Percentiles rank a stretch among this genome's conserved stretches.
Evolutionary conservation across 53 echinoderm and acorn worm species (phyloP).

Genomic region (Holothuria leucospilota): DNA sequence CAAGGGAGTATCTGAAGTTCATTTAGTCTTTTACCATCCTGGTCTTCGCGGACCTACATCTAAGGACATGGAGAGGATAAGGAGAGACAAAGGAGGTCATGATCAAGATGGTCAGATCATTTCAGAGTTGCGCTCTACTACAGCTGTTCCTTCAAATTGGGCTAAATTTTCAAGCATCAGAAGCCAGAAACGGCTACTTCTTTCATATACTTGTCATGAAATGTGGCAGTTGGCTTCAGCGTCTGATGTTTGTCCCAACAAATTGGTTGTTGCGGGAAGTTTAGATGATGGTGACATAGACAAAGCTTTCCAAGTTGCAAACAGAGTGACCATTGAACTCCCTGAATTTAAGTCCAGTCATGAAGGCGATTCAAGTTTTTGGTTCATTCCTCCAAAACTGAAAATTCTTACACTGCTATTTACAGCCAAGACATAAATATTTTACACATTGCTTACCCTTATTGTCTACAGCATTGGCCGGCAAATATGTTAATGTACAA

Average conservation of each 20-base stretch:
- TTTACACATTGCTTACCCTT: conserved; percentile 56
- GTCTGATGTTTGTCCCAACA: not conserved
- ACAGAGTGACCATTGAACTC: not conserved
- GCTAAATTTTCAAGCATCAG: not conserved
- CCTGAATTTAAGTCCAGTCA: conserved; percentile 39
- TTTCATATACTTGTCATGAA: not conserved
- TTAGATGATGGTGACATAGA: conserved; percentile 52
- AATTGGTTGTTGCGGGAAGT: conserved; percentile 37
- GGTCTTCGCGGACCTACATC: not conserved
- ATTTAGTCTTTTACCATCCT: conserved; percentile 30
- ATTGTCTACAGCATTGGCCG: not conserved
- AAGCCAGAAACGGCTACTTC: conserved; percentile 32
- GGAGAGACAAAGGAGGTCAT: conserved; percentile 4
- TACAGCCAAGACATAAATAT: conserved; percentile 59
- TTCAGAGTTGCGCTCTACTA: not conserved
- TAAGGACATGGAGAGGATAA: conserved; percentile 19
- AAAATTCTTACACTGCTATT: conserved; percentile 7
- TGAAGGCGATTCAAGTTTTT: conserved; percentile 60
- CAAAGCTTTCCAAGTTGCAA: conserved; percentile 8
- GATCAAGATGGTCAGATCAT: not conserved
- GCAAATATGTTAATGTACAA: conserved; percentile 7
- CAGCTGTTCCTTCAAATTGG: not conserved
- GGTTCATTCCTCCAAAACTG: conserved; percentile 44
- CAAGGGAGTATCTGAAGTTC: conserved; percentile 4
- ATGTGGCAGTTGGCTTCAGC: not conserved